These are phyloP conservation scores for Trogon melanurus DNA, from an alignment of 2,113 vertebrate genomes.

Conservation along the genomic window DNA sequence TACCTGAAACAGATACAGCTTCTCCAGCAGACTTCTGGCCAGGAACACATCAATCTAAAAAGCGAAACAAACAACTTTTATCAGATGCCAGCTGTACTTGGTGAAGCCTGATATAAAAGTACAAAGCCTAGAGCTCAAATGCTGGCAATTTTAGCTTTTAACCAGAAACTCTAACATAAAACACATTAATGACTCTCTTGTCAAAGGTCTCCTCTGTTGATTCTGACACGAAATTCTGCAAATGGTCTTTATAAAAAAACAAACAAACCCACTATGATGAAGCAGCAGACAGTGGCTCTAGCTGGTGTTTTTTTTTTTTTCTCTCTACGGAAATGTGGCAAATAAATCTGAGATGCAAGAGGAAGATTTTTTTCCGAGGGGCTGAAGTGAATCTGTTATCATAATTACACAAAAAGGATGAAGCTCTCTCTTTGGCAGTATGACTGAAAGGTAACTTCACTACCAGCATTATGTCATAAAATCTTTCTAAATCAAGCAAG, in stretches of 20 bases:
- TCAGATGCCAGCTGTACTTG: neutral
- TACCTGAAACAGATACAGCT: constrained; percentile 98
- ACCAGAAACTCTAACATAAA: neutral
- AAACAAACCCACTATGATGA: neutral
- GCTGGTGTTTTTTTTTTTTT: neutral
- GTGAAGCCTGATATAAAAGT: neutral
- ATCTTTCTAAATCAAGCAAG: neutral
- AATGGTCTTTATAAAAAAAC: neutral
- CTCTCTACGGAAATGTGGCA: neutral
- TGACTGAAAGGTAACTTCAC: neutral
- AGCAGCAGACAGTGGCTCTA: neutral
- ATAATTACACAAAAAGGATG: neutral
- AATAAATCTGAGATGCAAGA: neutral
- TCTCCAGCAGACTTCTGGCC: constrained; percentile 95
- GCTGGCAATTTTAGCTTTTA: neutral
- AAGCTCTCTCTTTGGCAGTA: neutral
- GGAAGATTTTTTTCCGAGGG: neutral
- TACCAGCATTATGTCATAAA: neutral
- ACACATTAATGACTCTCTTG: neutral
- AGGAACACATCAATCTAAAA: constrained; percentile 93
- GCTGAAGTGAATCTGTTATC: neutral
- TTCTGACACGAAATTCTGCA: neutral
- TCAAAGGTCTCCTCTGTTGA: neutral
- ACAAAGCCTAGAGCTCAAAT: neutral
- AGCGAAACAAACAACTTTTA: neutral